Base-by-base conservation (phyloP, 2,888 invertebrate species). In the Lepidocyrtoides sp. region DNA sequence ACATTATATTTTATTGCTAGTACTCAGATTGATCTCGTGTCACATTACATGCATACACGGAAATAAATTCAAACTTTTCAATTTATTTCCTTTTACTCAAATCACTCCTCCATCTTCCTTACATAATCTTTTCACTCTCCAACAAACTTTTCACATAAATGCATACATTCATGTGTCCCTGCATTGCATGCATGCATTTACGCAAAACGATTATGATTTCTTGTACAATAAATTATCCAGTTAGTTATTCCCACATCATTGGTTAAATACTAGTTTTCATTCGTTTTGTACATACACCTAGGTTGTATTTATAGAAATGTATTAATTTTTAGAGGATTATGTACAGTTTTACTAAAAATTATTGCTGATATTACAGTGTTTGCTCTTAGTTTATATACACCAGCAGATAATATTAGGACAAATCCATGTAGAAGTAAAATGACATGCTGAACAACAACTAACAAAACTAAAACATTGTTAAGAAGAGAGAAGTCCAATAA, bases 401-500 rank as follows among this genome's bases (percentile, higher is more conserved):
- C 8, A 44, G 4, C 2, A 72, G 41, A 5, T 72, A 77, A 26
- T 77, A 48, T 8, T 51, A 75, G 57, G 54, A 79, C 57, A 54
- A 36, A 57, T 79, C 57, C 36, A n/a, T 14, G 10, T 23, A 79
- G 20, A 54, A 79, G 57, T 17, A 36, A 41, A 32, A 79, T 54
- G 54, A 29, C 32, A 79, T 5, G 14, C 10, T 54, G 79, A 57
- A 57, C 57, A 57, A 57, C 32, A 79, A 79, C 32, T 36, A 54
- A 54, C 54, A 79, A 54, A 32, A 79, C 48, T 79, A 79, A 79
- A 72, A 79, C 48, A 79, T 54, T 54, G 54, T 32, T 7, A 12
- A 72, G 41, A 23, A 60, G 54, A 57, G 79, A 57, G 79, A 79
- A 32, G 57, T 79, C 79, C 54, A 79, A 79, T 79, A 77, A 77